These are phyloP conservation scores for Aphodius sticticus DNA, from an alignment of 2,888 invertebrate species.

Conservation along the genomic window DNA sequence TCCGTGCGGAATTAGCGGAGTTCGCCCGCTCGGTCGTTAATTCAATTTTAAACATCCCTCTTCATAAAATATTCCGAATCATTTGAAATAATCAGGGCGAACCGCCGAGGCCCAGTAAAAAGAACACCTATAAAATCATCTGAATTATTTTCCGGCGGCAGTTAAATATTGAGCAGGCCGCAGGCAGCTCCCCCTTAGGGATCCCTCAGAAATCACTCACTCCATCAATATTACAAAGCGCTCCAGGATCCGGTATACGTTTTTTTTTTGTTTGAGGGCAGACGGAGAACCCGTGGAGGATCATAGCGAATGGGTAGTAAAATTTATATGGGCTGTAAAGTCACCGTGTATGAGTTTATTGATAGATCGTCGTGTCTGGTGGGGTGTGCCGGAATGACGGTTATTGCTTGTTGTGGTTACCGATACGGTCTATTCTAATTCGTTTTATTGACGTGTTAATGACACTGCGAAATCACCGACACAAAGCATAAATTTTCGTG, in stretches of 20 bases:
- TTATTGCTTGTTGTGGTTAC: neutral
- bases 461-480: neutral
- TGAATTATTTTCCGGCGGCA: slow-evolving; percentile 25
- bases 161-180: slow-evolving; percentile 22
- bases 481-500: too few relatives aligned
- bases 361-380: slow-evolving; percentile 17
- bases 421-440: neutral
- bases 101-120: slow-evolving; percentile 12
- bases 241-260: slow-evolving; percentile 9
- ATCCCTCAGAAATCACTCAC: slow-evolving; percentile 11
- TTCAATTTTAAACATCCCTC: slow-evolving; percentile 27
- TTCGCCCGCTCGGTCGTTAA: slow-evolving; percentile 19
- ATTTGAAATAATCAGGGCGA: slow-evolving; percentile 25
- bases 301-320: slow-evolving; percentile 41
- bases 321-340: slow-evolving; percentile 47
- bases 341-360: slow-evolving; percentile 33
- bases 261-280: slow-evolving; percentile 11
- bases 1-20: slow-evolving; percentile 25
- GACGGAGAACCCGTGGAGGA: neutral
- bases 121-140: slow-evolving; percentile 27
- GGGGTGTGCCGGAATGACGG: neutral
- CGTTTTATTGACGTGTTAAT: neutral
- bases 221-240: slow-evolving; percentile 10
- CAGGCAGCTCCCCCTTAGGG: slow-evolving; percentile 6
- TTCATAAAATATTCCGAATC: slow-evolving; percentile 26